These are phyloP conservation scores for Zaprionus ghesquierei DNA, from an alignment of 1,140 invertebrate species.

Conservation along the genomic window DNA sequence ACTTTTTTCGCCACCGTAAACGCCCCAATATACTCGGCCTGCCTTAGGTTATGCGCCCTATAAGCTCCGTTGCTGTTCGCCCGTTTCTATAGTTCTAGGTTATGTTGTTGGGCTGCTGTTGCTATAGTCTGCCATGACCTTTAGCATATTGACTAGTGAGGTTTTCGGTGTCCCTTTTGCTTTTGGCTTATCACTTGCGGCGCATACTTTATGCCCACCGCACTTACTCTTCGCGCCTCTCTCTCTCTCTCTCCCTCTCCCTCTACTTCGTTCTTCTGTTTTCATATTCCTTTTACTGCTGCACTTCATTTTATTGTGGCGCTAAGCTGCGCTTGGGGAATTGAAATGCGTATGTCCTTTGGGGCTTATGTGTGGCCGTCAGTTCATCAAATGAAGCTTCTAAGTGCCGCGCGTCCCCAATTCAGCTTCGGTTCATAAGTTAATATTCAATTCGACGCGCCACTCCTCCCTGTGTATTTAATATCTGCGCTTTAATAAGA, in stretches of 20 bases:
- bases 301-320: conserved; percentile 77
- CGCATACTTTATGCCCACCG: conserved; percentile 73
- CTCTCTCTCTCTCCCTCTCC: neutral
- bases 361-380: conserved; percentile 53
- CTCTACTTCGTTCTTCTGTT: conserved; percentile 26
- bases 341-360: conserved; percentile 73
- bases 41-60: conserved; percentile 47
- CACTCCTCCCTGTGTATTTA: conserved; percentile 9
- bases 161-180: conserved; percentile 63
- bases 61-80: conserved; percentile 1
- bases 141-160: conserved; percentile 71
- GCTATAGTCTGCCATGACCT: conserved; percentile 51
- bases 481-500: conserved; percentile 18
- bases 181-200: conserved; percentile 68
- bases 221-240: conserved; percentile 50
- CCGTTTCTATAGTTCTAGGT: conserved; percentile 3
- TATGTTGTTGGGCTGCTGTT: conserved; percentile 5
- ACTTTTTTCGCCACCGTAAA: conserved; percentile 52
- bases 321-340: conserved; percentile 76
- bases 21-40: conserved; percentile 61
- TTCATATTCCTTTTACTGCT: conserved; percentile 59
- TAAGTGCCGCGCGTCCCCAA: conserved; percentile 16
- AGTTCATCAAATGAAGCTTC: conserved; percentile 72
- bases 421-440: conserved; percentile 22
- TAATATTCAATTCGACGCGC: conserved; percentile 30